Evolutionary conservation across 2,797 vertebrate species (phyloP), one percentile per base, ranked within the genome.

Genomic region (Rhinatrema bivittatum): DNA sequence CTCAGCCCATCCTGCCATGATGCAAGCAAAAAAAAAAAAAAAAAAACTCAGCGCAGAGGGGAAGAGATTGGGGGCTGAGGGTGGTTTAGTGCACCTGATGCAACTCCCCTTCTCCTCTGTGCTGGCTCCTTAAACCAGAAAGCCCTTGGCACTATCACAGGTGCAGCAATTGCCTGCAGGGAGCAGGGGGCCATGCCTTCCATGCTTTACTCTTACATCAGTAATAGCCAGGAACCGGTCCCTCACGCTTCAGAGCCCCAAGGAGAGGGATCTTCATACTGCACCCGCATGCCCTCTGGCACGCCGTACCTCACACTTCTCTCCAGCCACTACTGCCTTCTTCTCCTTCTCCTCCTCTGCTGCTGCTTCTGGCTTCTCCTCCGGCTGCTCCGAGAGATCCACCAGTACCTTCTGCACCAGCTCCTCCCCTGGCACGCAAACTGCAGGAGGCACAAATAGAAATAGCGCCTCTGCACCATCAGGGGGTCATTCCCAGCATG

Each of bases 401-500:
- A 87, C 84, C 16, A 85, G 70, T 53, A 87, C 69, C 36, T 80
- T 60, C 4, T 60, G 56, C n/a, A 42, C 5, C 13, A 86, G 76
- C 29, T 77, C 71, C 68, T 93, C 89, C 8, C 88, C 90, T 0
- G 88, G 89, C 11, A 92, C 84, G 35, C 61, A 54, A 45, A 76
- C 78, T 78, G 42, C 18, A 32, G 5, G 19, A 13, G 17, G 4
- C 4, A 20, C 26, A 4, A 6, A 7, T 1, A 10, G 31, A 7
- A 16, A 11, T 11, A 1, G 17, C 17, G 46, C 46, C 20, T 39
- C 32, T 35, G n/a, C 52, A 20, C 16, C 42, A 50, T 19, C 16
- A 20, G 34, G 5, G 20, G 6, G n/a, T n/a, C n/a, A n/a, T n/a
- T n/a, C n/a, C n/a, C n/a, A n/a, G n/a, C n/a, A n/a, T n/a, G n/a